phyloP scores from a whole-genome alignment of 2,113 vertebrate genomes.

The Myiozetetes cayanensis region DNA sequence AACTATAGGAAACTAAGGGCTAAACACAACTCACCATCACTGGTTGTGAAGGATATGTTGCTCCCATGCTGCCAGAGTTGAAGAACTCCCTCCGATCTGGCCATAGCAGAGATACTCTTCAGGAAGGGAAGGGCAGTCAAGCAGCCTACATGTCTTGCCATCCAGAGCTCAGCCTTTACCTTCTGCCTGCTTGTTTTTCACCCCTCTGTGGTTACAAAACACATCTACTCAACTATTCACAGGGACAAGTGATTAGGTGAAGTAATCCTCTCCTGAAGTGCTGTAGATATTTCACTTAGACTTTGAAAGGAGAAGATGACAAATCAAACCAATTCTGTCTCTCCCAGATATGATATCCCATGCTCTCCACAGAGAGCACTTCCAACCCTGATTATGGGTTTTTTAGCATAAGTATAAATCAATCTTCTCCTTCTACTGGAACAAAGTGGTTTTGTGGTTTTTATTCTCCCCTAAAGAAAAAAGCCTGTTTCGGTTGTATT shows the following conservation, averaged over 20 bases:
- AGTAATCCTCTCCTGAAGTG: background rate
- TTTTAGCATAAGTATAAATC: background rate
- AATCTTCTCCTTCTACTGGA: background rate
- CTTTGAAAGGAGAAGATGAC: background rate
- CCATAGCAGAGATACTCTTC: background rate
- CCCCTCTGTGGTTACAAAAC: background rate
- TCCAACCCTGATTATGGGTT: background rate
- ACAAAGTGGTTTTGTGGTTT: background rate
- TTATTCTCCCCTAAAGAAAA: background rate
- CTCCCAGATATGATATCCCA: background rate
- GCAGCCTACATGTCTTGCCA: background rate
- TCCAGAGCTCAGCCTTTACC: background rate
- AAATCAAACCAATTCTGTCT: background rate
- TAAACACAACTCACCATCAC: background rate
- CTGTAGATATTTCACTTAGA: background rate
- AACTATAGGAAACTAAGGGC: background rate
- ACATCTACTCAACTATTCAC: background rate
- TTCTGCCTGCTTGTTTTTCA: background rate
- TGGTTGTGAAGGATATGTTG: background rate
- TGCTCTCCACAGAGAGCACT: background rate
- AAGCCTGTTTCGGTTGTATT: background rate
- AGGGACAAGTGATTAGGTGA: background rate
- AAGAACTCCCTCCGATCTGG: background rate
- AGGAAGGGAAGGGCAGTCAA: background rate
- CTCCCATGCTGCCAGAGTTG: background rate